Evolutionary conservation across 2,797 vertebrate species (phyloP), one percentile per base, ranked within the genome.

Genomic region (Pangasius sanitwongsei): DNA sequence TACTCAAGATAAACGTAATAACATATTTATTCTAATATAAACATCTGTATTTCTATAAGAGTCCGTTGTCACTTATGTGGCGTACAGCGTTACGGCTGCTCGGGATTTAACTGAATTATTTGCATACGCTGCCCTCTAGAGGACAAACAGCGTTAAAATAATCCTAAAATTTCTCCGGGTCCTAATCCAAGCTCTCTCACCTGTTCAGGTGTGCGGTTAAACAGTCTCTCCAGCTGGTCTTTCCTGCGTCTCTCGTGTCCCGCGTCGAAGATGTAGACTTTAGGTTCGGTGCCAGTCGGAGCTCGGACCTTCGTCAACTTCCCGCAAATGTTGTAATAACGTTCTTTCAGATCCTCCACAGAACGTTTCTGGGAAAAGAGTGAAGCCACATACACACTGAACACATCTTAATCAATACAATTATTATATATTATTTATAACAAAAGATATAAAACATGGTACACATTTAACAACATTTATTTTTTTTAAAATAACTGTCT

Each of bases 151-250:
- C 2, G 6, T 65, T 9, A 75, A 48, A 72, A 11, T 8, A 48
- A 74, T 12, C 20, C 70, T 25, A 12, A 25, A 7, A 8, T 84
- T 59, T 25, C 44, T 11, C 0, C 61, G 4, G 61, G 11, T 12
- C 28, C 63, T 12, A 7, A 34, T 12, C 48, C 0, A 11, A 25
- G 18, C n/a, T 31, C 12, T 55, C 89, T 92, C 88, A 99, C 99
- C 96, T 99, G 99, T 91, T 99, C 99, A 72, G 99, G 98, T 63
- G 99, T 99, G 88, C 98, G 97, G 90, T 97, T 99, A 92, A 99
- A 99, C 81, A 99, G 97, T 89, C 98, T 97, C 92, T 99, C 99
- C 87, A 99, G 94, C 89, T 99, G 99, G 77, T 99, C 98, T 94
- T 99, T 99, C 89, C 99, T 96, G 59, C 98, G 96, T 61, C 97